phyloP scores from a whole-genome alignment of 2,888 invertebrate genomes.

The Noctuana brunneofusca region DNA sequence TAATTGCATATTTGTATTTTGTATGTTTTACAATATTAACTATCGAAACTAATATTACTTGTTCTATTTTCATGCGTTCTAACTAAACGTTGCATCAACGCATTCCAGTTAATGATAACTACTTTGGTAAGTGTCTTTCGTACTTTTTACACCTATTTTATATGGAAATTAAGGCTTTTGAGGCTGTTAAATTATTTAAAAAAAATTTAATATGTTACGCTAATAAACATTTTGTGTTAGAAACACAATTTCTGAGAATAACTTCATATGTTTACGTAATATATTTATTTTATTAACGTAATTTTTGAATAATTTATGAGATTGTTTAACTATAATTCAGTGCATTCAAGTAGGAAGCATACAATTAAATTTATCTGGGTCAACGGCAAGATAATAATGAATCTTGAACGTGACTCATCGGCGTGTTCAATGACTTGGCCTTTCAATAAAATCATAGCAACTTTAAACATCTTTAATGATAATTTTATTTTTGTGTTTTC shows the following conservation, averaged over 20 bases:
- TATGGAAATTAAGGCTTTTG: no score
- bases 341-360: conserved; percentile 25
- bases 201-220: no score
- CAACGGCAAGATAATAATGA: conserved; percentile 31
- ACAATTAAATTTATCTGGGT: conserved; percentile 36
- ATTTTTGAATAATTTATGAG: conserved; percentile 1
- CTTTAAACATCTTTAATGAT: conserved; percentile 7
- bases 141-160: conserved; percentile 37
- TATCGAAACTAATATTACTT: conserved; percentile 38
- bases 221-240: no score
- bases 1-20: conserved; percentile 21
- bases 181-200: no score
- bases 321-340: conserved; percentile 5
- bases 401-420: conserved; percentile 20
- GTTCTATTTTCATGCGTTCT: conserved; percentile 77
- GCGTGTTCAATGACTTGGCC: conserved; percentile 29
- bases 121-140: conserved; percentile 94
- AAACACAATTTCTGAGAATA: no score
- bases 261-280: no score
- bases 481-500: conserved; percentile 36
- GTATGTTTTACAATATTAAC: conserved; percentile 28
- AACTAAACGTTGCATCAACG: conserved; percentile 72
- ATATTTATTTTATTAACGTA: no score
- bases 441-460: conserved; percentile 9
- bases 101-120: conserved; percentile 98